Base-by-base conservation (phyloP, 2,797 vertebrate species). In the Macroramphosus scolopax region DNA sequence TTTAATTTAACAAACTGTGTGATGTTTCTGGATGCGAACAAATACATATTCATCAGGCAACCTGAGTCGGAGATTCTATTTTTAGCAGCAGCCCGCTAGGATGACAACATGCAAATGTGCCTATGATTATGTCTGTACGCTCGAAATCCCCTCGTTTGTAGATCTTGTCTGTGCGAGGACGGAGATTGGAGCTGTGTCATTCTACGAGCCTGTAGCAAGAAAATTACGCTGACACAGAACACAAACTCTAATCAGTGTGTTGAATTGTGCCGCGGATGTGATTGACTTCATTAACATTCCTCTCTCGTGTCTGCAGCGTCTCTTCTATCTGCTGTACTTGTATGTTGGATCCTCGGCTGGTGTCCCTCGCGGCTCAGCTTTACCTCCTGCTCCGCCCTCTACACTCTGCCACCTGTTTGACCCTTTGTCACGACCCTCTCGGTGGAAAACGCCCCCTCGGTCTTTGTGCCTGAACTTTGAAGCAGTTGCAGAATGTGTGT, bases 1-100 rank as follows among this genome's bases (percentile, higher is more conserved):
- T 22, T 22, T 6, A 22, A 6, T 22, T 6, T 9, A 17, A 50
- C 15, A 39, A 25, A n/a, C n/a, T n/a, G n/a, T n/a, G n/a, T 6
- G 17, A 28, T 61, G 16, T 17, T 47, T 52, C 44, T 51, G 32
- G 20, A 58, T 64, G 22, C 43, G 49, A 31, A 30, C 39, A 55
- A 60, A 61, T 63, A 62, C 28, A 57, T 82, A 84, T 82, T 80
- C 52, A 64, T 63, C 63, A 38, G 37, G 63, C 55, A 75, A 72
- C 51, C 44, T 53, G 37, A 54, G 42, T 44, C 48, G 38, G 53
- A 46, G 50, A 34, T 57, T 40, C 71, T 81, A 79, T 84, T 86
- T 68, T 85, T 84, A 81, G 78, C 51, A 77, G 35, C 51, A 38
- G 63, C 51, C 63, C 35, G 51, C 41, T 7, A 17, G 45, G 58